These are phyloP conservation scores for Tetrapedia diversipes DNA, from an alignment of 2,888 invertebrate genomes.

Conservation along the genomic window DNA sequence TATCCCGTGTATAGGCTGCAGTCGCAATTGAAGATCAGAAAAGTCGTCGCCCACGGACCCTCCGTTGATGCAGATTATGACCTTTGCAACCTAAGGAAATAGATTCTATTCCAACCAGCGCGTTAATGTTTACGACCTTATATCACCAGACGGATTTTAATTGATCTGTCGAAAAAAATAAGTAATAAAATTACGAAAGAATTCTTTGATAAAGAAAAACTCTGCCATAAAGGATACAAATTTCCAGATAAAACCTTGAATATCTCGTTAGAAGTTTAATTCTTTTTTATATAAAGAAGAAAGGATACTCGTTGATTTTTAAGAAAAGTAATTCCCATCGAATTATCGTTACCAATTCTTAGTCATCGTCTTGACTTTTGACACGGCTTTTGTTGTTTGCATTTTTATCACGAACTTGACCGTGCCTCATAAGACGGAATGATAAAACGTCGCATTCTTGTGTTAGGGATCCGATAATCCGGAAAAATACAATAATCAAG, in stretches of 20 bases:
- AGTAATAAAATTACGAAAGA: too few relatives aligned
- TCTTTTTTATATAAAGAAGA: not conserved
- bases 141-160: not conserved
- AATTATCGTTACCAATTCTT: constrained; percentile 43
- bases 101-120: not conserved
- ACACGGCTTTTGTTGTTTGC: constrained; percentile 32
- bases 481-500: not conserved
- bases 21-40: constrained; percentile 1
- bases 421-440: constrained; percentile 2
- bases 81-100: constrained; percentile 24
- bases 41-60: constrained; percentile 8
- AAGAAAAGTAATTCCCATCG: not conserved
- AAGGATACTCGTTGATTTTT: not conserved
- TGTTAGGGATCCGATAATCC: constrained; percentile 12
- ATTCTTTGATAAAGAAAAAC: too few relatives aligned
- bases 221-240: too few relatives aligned
- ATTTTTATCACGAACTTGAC: constrained; percentile 44
- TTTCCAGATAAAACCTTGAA: too few relatives aligned
- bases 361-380: constrained; percentile 53
- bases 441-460: constrained; percentile 24
- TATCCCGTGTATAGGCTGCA: not conserved
- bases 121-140: not conserved
- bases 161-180: too few relatives aligned
- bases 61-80: not conserved
- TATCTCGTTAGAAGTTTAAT: too few relatives aligned